Base-by-base conservation (phyloP, 2,888 invertebrate genomes). In the Holacanthella duospinosa region DNA sequence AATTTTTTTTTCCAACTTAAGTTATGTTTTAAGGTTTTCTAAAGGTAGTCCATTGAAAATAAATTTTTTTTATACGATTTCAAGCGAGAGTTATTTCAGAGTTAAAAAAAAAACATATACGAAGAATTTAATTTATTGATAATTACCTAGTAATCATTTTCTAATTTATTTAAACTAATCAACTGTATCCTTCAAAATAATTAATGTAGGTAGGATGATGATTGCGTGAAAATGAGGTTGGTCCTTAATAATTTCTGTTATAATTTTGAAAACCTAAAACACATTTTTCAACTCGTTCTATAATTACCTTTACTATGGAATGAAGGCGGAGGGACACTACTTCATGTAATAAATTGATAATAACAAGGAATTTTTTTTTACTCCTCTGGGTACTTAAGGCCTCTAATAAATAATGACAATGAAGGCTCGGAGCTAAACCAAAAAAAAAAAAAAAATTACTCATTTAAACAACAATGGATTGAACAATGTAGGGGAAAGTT, bases 401-500 rank as follows among this genome's bases (percentile, higher is more conserved):
- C 48, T 48, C 48, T 9, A 48, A 48, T 48, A 48, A 48, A n/a
- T n/a, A 48, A 48, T 48, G 21, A 48, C 12, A 48, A 48, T 36
- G 21, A 48, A 21, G 48, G 48, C 48, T 48, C 48, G 21, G 48
- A 48, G 36, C 36, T 36, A 36, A 48, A 21, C 48, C 36, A 36
- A 36, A 36, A 36, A 6, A 36, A 36, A n/a, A n/a, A 21, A 48
- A 48, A 48, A 48, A 48, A 48, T 48, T 48, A 48, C 48, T 48
- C 48, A 48, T 48, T 48, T 48, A 48, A 48, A 48, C 48, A 48
- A 48, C 48, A 48, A 48, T 48, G 21, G 48, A 21, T 48, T n/a
- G 19, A 36, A 36, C 36, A 36, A 36, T 9, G 9, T 16, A 36
- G 12, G 48, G 12, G n/a, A 48, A 21, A 21, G 4, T 48, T 48